Percentiles rank a stretch among this genome's conserved stretches.
Evolutionary conservation across 2,888 invertebrate genomes (phyloP).

Genomic region (Drosophila paranaensis): DNA sequence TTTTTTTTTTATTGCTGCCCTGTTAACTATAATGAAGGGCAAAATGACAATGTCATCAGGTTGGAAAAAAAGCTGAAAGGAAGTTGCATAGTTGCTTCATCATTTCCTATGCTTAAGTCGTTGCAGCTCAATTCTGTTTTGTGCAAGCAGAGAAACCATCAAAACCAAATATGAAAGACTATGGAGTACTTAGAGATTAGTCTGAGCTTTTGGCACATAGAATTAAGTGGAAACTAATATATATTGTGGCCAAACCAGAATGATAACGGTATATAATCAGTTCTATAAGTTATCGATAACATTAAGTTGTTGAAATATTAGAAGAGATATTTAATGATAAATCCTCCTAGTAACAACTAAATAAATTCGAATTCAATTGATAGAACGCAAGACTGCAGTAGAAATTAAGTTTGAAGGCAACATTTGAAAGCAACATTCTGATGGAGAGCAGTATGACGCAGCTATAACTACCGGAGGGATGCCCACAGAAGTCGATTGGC

Average conservation of each 20-base stretch:
- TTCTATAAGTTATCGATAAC: neutral
- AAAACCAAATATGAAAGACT: too few species aligned
- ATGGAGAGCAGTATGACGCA: too few species aligned
- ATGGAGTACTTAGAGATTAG: neutral
- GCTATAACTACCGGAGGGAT: too few species aligned
- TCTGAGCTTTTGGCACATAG: neutral
- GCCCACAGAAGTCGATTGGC: too few species aligned
- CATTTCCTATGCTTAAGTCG: conserved; percentile 28
- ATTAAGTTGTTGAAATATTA: too few species aligned
- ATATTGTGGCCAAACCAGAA: neutral
- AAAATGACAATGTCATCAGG: conserved; percentile 51
- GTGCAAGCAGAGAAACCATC: neutral
- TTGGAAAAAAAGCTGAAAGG: conserved; percentile 2
- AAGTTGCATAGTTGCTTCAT: conserved; percentile 34
- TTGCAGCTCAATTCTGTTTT: neutral
- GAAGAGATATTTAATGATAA: too few species aligned
- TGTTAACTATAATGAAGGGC: conserved; percentile 35
- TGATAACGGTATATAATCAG: neutral
- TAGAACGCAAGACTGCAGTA: too few species aligned
- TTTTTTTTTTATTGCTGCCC: neutral
- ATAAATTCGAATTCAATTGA: too few species aligned
- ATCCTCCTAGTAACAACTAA: too few species aligned
- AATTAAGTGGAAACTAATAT: neutral
- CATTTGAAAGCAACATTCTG: too few species aligned
- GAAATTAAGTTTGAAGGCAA: too few species aligned